Base-by-base conservation (phyloP, 2,113 vertebrate species). In the Epinephelus moara region DNA sequence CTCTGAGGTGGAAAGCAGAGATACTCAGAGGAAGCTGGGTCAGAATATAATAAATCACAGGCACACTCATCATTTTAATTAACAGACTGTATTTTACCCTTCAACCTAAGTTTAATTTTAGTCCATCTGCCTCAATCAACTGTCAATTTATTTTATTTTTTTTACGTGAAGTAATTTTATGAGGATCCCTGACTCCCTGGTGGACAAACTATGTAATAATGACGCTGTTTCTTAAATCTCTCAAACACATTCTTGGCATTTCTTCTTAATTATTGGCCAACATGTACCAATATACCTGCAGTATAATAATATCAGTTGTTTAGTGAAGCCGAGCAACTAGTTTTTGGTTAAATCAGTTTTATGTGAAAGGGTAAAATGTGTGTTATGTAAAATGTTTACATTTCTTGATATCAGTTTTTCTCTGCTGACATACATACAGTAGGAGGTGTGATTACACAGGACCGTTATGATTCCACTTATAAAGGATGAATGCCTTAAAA, bases 401-500 rank as follows among this genome's bases (percentile, higher is more conserved):
- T 1, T 56, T 55, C 9, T 45, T 14, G 1, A 37, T 57, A 23
- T 77, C 23, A 66, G n/a, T 25, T 19, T 71, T 18, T 27, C 12
- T 19, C 17, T 21, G 27, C 63, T 56, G 49, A 56, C 21, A 17
- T 2, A 56, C 33, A 17, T 2, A n/a, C 33, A n/a, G 33, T 13
- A 15, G 50, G 33, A 52, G 27, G 23, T 72, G 14, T 47, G 50
- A 70, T 84, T 42, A 64, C 25, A 1, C 25, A 73, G 42, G 13
- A 21, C 21, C 8, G 3, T 30, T 47, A 78, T 68, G 3, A 2
- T 30, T 53, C 6, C 12, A 40, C 19, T 74, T 57, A 18, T 18
- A 50, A 61, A 78, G 21, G n/a, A 69, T 37, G 40, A 57, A 73
- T 57, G 42, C 42, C 10, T 55, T 47, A 15, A 53, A 74, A 19